Evolutionary conservation across 1,140 invertebrate genomes (phyloP).

Genomic region (Stenopsyche tienmushanensis): DNA sequence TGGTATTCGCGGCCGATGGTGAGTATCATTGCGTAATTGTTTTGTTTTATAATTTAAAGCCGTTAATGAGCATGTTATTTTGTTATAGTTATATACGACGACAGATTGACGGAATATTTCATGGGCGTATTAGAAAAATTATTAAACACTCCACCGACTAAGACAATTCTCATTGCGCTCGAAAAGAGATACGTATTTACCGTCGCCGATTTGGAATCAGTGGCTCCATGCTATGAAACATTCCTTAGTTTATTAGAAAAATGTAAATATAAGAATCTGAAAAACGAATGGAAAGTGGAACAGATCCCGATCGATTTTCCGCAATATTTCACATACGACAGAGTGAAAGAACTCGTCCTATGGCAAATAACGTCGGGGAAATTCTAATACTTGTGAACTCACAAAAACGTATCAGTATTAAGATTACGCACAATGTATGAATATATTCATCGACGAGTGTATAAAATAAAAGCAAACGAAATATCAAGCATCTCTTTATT

Average conservation of each 20-base stretch:
- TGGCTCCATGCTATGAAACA: constrained; percentile 83
- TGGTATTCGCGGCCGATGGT: constrained; percentile 80
- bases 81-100: constrained; percentile 81
- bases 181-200: constrained; percentile 89
- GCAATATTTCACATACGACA: constrained; percentile 80
- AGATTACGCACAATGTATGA: no score
- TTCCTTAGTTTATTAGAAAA: constrained; percentile 65
- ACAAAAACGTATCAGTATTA: no score
- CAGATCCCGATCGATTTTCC: constrained; percentile 71
- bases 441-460: no score
- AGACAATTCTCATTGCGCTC: constrained; percentile 73
- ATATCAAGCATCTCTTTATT: no score
- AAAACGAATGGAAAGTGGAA: constrained; percentile 60
- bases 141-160: constrained; percentile 59
- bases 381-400: constrained; percentile 5
- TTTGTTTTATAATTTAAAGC: background rate
- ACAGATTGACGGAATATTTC: constrained; percentile 80
- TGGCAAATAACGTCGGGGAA: constrained; percentile 63
- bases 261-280: constrained; percentile 50
- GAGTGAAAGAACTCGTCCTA: constrained; percentile 73
- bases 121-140: constrained; percentile 71
- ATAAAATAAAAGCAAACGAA: no score
- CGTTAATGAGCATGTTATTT: background rate
- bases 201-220: constrained; percentile 72
- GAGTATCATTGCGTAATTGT: constrained; percentile 41